Conservation (phyloP, 2,113 vertebrate genomes). For the Pycnonotus jocosus region DNA sequence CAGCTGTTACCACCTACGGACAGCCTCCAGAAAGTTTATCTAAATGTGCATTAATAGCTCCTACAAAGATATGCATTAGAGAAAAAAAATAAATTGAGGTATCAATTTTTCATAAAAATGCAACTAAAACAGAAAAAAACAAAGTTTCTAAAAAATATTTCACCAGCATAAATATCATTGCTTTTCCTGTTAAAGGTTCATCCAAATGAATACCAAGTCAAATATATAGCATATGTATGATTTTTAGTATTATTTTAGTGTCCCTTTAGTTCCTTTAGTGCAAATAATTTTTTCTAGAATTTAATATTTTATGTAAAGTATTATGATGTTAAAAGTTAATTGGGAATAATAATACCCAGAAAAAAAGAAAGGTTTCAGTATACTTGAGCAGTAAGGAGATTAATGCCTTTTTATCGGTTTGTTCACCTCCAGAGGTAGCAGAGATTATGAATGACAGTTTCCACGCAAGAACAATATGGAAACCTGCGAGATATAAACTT, state of each 20-base stretch:
- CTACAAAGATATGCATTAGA: fast-evolving
- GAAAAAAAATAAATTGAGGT: not conserved
- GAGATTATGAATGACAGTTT: not conserved
- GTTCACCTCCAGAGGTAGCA: not conserved
- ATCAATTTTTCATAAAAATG: not conserved
- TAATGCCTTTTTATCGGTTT: not conserved
- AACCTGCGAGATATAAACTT: not conserved
- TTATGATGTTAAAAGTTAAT: not conserved
- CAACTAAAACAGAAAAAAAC: not conserved
- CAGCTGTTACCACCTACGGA: not conserved
- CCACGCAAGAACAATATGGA: not conserved
- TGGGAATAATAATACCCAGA: not conserved
- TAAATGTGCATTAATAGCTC: not conserved
- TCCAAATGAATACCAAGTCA: not conserved
- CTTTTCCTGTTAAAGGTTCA: not conserved
- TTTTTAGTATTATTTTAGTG: not conserved
- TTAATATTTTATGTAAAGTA: not conserved
- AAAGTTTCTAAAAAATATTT: not conserved
- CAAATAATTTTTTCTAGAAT: not conserved
- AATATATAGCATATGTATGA: not conserved
- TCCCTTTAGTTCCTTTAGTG: not conserved
- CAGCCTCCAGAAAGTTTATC: not conserved
- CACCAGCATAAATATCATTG: not conserved
- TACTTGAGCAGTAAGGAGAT: not conserved
- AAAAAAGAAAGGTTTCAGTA: not conserved